Base-by-base conservation (phyloP, 2,888 invertebrate species). In the Eugnorisma glareosa region DNA sequence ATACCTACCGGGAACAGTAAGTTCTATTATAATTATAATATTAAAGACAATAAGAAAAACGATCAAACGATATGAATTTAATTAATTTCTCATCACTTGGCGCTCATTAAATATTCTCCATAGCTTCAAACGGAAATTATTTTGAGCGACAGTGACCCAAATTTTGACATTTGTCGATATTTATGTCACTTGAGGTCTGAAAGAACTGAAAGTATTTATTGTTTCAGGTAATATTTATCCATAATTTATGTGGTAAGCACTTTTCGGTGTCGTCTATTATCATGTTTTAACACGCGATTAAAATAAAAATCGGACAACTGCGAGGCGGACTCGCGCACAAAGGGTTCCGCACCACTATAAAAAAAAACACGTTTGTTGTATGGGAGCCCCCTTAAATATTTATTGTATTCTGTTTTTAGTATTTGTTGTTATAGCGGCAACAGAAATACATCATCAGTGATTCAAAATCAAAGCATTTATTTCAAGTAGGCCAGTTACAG, bases 11-110 rank as follows among this genome's bases (percentile, higher is more conserved):
- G 18, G 15, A 66, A 57, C 37, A 54, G 45, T n/a, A n/a, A n/a
- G n/a, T 69, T 67, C 31, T 31, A 68, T 69, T 59, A n/a, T 61
- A 67, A 79, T 78, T 21, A 59, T 67, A 31, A 59, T 51, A 63
- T 75, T 67, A 51, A 43, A 64, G n/a, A 28, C 40, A 67, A 67
- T 73, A 63, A 69, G 64, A 72, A 70, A 83, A 75, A 67, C 70
- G 72, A 70, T 79, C 43, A 79, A 83, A 75, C 59, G 67, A 83
- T 75, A 78, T 82, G 40, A 73, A 75, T 83, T 79, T 75, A 83
- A 79, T 83, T 83, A 79, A 83, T 83, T 59, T 64, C 28, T 79
- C 75, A 43, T 71, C 71, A 79, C 70, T 83, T 67, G 57, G 51
- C n/a, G 67, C 70, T 75, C 73, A 75, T 83, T 83, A 73, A 83